Evolutionary conservation across 1,140 invertebrate genomes (phyloP), one percentile per base, ranked within the genome.

Genomic region (Diploscapter pachys): DNA sequence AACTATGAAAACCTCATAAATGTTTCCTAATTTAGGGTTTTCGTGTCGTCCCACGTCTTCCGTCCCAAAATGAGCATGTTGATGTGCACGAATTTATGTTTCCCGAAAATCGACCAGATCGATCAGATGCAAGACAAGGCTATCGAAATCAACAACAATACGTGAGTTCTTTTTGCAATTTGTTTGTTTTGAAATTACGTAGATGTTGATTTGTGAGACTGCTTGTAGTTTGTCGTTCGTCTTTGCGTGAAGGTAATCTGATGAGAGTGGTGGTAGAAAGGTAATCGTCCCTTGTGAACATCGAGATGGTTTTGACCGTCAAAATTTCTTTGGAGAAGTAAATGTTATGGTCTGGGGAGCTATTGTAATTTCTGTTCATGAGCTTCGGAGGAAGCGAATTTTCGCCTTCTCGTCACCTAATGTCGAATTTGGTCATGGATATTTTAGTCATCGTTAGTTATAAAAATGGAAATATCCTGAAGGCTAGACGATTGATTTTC

Each of bases 131-230:
- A 31, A 31, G 66, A 48, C 11, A 68, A 68, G 56, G 66, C 57
- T 9, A 52, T 55, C 52, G 66, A 68, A 53, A 68, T 68, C 2
- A 68, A 68, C 66, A 68, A 68, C 51, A 68, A 68, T 55, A 55
- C 53, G 66, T 68, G 51, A 68, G 66, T 52, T 68, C 11, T 53
- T 11, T 59, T 59, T 59, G 2, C 57, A 59, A 59, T 11, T 1
- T 59, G 57, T 11, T 31, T 31, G 57, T 31, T 59, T 31, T 59
- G 1, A 11, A 11, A 59, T 59, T 31, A 11, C 57, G 9, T 31
- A 31, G 31, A 31, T 11, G 57, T 11, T 11, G 9, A 1, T 59
- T 31, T 59, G 9, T 59, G 31, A 31, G 31, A 31, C 57, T 31
- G 57, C 9, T 11, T 11, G 57, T 11, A 31, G 9, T 31, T 31